Base-by-base conservation (phyloP, 2,797 vertebrate species). In the Tragelaphus eurycerus region DNA sequence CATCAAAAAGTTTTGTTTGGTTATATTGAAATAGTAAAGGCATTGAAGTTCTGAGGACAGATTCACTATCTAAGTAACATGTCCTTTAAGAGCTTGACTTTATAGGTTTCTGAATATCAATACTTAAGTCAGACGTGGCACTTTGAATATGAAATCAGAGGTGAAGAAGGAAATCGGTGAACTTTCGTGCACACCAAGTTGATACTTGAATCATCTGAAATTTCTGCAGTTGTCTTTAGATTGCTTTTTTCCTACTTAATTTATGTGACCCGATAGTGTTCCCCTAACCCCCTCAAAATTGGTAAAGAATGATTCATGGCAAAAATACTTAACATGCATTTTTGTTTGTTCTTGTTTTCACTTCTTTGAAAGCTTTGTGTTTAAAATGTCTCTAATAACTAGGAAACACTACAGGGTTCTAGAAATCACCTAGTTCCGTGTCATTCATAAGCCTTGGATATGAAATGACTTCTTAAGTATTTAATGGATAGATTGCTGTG, bases 181-280 rank as follows among this genome's bases (percentile, higher is more conserved):
- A 94, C 86, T 97, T 86, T 21, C 4, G 11, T 86, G 52, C 25
- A 84, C 76, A 91, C 93, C 81, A 97, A 57, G 34, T n/a, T 98
- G 76, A 96, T 97, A 96, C 95, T 96, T 95, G 97, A 98, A 96
- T 95, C 91, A 90, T 92, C 93, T 81, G n/a, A 76, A 97, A 96
- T 91, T 90, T 85, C 84, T 95, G 4, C 82, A 17, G 7, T 93
- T 95, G 76, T 67, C 93, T 96, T 96, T 84, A 97, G 50, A 59
- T 74, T 93, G 78, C 62, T 3, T 92, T 85, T 98, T 29, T 92
- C 3, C 84, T 67, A 79, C 16, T 94, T 95, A 95, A 89, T 86
- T 97, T 96, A 86, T 89, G 88, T 89, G 85, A 74, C 48, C 59
- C 10, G 19, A 1, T 27, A 79, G 19, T 86, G 48, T 50, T 31